Conservation (phyloP, 2,113 vertebrate species). For the Daphoenositta chrysoptera region DNA sequence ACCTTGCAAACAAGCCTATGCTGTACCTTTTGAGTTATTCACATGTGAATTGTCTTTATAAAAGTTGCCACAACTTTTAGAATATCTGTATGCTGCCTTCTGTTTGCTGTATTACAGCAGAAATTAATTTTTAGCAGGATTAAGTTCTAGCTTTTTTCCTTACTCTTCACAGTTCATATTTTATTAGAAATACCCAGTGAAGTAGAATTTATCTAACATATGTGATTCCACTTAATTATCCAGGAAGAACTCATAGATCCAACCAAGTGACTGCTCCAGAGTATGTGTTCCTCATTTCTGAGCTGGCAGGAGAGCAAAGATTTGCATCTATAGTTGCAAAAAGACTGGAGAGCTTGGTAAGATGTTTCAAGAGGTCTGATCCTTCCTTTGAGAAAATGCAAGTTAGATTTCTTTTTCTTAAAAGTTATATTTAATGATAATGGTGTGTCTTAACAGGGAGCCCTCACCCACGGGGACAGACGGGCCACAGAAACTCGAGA, state of each 20-base stretch:
- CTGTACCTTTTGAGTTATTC: neutral
- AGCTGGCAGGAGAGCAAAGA: slow-evolving; percentile 95
- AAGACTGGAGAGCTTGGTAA: slow-evolving; percentile 96
- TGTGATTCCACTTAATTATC: neutral
- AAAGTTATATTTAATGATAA: neutral
- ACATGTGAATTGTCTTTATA: neutral
- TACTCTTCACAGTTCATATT: neutral
- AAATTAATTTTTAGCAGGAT: neutral
- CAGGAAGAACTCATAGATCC: slow-evolving; percentile 95
- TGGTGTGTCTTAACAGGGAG: slow-evolving; percentile 78
- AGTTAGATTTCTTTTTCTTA: neutral
- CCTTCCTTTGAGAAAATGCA: neutral
- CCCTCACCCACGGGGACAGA: slow-evolving; percentile 95
- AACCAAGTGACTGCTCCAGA: slow-evolving; percentile 98
- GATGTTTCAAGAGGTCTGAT: neutral
- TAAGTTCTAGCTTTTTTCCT: neutral
- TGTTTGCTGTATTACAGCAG: neutral
- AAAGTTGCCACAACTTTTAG: neutral
- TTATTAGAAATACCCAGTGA: neutral
- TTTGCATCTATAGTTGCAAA: slow-evolving; percentile 99
- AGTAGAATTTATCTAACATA: neutral
- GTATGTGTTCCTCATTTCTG: slow-evolving; percentile 97
- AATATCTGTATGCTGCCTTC: neutral
- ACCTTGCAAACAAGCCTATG: neutral
- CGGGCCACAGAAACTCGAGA: slow-evolving; percentile 97